These are phyloP conservation scores for Dreissena polymorpha DNA, from an alignment of 1,140 invertebrate genomes.

Conservation along the genomic window DNA sequence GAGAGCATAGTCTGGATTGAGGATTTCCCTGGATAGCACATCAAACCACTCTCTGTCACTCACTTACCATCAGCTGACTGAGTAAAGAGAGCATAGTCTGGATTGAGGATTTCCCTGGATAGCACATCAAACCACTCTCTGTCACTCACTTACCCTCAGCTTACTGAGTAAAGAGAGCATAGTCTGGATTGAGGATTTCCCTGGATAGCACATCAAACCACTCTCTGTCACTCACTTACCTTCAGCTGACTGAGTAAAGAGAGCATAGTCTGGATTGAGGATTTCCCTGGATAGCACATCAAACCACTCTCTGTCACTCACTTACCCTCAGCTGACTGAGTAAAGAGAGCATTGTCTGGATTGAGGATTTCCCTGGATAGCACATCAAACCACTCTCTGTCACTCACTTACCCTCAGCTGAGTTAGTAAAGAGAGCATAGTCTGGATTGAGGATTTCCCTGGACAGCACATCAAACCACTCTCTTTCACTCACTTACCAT, in stretches of 20 bases:
- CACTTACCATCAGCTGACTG: conserved; percentile 93
- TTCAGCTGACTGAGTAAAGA: conserved; percentile 94
- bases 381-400: too few species aligned
- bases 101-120: conserved; percentile 96
- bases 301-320: too few species aligned
- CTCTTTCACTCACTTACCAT: too few species aligned
- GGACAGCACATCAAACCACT: conserved; percentile 93
- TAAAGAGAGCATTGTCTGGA: conserved; percentile 97
- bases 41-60: too few species aligned
- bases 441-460: conserved; percentile 97
- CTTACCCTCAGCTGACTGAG: conserved; percentile 92
- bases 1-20: conserved; percentile 97
- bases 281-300: conserved; percentile 96
- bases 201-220: conserved; percentile 94
- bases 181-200: conserved; percentile 97
- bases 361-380: conserved; percentile 96
- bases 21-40: conserved; percentile 94
- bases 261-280: conserved; percentile 96
- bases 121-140: too few species aligned
- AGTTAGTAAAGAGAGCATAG: conserved; percentile 96
- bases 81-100: conserved; percentile 96
- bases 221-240: too few species aligned
- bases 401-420: conserved; percentile 92
- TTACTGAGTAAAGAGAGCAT: conserved; percentile 96
- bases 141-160: conserved; percentile 92